A percentile compares a stretch with the other conserved stretches of the same genome.
phyloP scores from a whole-genome alignment of 2,113 vertebrate species.

The Motacilla tschutschensis region DNA sequence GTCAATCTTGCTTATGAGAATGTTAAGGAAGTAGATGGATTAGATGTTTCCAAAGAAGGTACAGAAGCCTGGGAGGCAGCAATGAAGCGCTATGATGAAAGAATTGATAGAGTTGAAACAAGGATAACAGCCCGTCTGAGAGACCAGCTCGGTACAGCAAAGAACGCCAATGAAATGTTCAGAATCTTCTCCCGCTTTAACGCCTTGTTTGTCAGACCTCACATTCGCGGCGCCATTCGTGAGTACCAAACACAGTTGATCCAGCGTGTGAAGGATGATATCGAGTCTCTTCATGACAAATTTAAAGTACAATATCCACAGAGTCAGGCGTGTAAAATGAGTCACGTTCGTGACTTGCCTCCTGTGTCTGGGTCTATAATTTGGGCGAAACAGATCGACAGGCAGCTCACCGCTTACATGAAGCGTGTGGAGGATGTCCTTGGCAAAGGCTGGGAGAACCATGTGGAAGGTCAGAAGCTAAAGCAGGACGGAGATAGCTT shows the following conservation, averaged over 20 bases:
- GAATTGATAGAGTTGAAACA: constrained; percentile 96
- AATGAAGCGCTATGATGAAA: constrained; percentile 95
- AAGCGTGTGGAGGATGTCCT: constrained; percentile 97
- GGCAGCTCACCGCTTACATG: constrained; percentile 97
- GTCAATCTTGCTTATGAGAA: constrained; percentile 98
- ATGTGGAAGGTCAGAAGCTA: constrained; percentile 95
- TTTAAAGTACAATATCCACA: constrained; percentile 98
- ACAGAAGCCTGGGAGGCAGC: constrained; percentile 97
- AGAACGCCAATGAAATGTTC: constrained; percentile 99
- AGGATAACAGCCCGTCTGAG: constrained; percentile 94
- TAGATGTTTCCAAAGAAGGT: constrained; percentile 97
- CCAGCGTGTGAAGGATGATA: constrained; percentile 96
- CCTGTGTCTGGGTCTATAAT: constrained; percentile 97
- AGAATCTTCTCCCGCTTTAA: constrained; percentile 98
- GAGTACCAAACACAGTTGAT: constrained; percentile 97
- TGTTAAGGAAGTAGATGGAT: constrained; percentile 95
- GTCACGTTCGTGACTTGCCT: constrained; percentile 93
- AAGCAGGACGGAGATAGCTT: constrained; percentile 98
- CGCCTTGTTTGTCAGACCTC: constrained; percentile 94
- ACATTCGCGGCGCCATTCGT: constrained; percentile 94
- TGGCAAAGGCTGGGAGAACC: constrained; percentile 98
- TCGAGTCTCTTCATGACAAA: constrained; percentile 96
- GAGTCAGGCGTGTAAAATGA: constrained; percentile 98
- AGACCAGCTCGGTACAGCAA: constrained; percentile 95
- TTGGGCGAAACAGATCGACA: constrained; percentile 98